Percentiles rank a stretch among this genome's conserved stretches.
Evolutionary conservation across 1,140 invertebrate genomes (phyloP).

Genomic region (Hesperophylax magnus): DNA sequence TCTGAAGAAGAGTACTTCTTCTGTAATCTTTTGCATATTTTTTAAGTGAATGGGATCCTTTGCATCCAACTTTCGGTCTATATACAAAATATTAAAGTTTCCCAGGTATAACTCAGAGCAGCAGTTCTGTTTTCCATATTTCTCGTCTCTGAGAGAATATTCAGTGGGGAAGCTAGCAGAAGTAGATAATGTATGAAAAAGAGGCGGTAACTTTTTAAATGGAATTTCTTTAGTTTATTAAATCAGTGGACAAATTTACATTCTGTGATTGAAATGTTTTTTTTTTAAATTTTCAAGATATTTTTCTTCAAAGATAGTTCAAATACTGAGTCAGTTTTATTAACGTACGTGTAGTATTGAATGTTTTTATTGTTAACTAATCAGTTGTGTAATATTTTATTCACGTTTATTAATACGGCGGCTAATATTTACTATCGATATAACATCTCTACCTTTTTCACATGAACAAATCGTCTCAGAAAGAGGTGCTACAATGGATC

Average conservation of each 20-base stretch:
- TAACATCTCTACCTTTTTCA: too few relatives aligned
- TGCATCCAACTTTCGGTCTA: background rate
- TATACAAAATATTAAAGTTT: background rate
- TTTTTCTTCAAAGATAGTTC: background rate
- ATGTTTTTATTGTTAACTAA: too few relatives aligned
- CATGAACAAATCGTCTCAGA: too few relatives aligned
- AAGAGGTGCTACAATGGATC: too few relatives aligned
- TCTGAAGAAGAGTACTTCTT: too few relatives aligned
- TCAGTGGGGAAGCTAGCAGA: conserved; percentile 2
- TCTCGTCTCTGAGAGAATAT: background rate
- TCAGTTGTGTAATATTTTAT: too few relatives aligned
- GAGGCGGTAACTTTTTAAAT: conserved; percentile 9
- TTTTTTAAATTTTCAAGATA: conserved; percentile 3
- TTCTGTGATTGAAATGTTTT: conserved; percentile 36
- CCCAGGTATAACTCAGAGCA: background rate
- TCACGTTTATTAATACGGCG: too few relatives aligned
- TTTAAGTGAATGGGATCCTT: conserved; percentile 6
- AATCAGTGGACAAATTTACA: conserved; percentile 40
- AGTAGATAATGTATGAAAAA: background rate
- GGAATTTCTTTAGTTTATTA: conserved; percentile 36
- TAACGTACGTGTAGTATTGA: too few relatives aligned
- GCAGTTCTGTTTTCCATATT: conserved; percentile 17
- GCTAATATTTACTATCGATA: too few relatives aligned
- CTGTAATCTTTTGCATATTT: background rate
- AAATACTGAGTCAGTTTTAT: too few relatives aligned